These are phyloP conservation scores for Drosophila tripunctata DNA, from an alignment of 2,888 invertebrate species.

Conservation along the genomic window DNA sequence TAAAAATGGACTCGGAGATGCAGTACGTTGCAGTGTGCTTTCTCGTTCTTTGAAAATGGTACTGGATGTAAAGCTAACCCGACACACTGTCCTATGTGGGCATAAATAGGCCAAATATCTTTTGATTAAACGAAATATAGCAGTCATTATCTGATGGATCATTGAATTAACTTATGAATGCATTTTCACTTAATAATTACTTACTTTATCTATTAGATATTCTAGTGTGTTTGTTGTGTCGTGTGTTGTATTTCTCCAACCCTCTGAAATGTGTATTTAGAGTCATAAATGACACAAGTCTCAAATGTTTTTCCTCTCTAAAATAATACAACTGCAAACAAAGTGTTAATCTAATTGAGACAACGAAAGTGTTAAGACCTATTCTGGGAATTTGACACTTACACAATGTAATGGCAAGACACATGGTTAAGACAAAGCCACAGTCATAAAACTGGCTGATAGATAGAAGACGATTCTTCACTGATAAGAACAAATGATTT, in stretches of 20 bases:
- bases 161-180: neutral
- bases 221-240: neutral
- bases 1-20: slow-evolving; percentile 20
- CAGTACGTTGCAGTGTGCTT: slow-evolving; percentile 10
- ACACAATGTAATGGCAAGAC: slow-evolving; percentile 35
- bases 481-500: slow-evolving; percentile 64
- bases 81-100: neutral
- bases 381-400: slow-evolving; percentile 57
- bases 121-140: neutral
- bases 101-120: neutral
- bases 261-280: accelerated
- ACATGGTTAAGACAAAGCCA: too few species aligned
- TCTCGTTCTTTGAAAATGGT: neutral
- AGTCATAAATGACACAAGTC: neutral
- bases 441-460: slow-evolving; percentile 44
- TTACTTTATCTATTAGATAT: neutral
- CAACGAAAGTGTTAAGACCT: slow-evolving; percentile 66
- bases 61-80: slow-evolving; percentile 1
- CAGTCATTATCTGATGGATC: too few species aligned
- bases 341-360: slow-evolving; percentile 53
- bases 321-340: slow-evolving; percentile 12
- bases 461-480: slow-evolving; percentile 33
- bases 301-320: slow-evolving; percentile 1
- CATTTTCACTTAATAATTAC: neutral
- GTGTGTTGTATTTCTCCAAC: neutral